Conservation (phyloP, 2,888 invertebrate genomes). For the Himalopsyche tibetana region DNA sequence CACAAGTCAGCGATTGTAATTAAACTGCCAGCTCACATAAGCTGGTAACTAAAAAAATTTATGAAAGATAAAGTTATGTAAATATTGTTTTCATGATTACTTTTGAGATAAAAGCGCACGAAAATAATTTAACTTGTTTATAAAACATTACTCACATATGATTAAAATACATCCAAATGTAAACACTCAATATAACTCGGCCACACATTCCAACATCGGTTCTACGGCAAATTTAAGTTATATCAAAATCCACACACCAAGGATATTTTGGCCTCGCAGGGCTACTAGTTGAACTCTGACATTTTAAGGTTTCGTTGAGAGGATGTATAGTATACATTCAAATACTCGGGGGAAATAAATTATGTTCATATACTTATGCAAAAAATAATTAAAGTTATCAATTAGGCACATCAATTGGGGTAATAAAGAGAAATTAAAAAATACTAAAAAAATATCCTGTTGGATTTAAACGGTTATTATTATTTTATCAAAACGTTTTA, state of each 20-base stretch:
- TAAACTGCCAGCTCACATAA: neutral
- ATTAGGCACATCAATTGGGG: too few species aligned
- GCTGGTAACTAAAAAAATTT: neutral
- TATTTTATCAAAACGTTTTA: too few species aligned
- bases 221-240: neutral
- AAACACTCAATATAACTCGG: constrained; percentile 26
- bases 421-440: too few species aligned
- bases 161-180: constrained; percentile 33
- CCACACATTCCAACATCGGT: constrained; percentile 12
- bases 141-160: constrained; percentile 17
- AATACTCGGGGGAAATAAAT: too few species aligned
- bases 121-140: constrained; percentile 6
- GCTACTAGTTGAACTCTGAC: constrained; percentile 65
- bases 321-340: neutral
- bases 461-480: too few species aligned
- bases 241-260: constrained; percentile 47
- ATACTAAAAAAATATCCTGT: too few species aligned
- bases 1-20: neutral
- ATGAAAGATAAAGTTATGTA: constrained; percentile 35
- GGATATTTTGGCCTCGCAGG: constrained; percentile 50
- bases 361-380: too few species aligned
- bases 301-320: constrained; percentile 61
- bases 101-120: constrained; percentile 2
- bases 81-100: constrained; percentile 24
- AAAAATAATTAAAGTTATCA: too few species aligned